Evolutionary conservation across 1,140 invertebrate genomes (phyloP), one percentile per base, ranked within the genome.

Genomic region (Heterodera schachtii): DNA sequence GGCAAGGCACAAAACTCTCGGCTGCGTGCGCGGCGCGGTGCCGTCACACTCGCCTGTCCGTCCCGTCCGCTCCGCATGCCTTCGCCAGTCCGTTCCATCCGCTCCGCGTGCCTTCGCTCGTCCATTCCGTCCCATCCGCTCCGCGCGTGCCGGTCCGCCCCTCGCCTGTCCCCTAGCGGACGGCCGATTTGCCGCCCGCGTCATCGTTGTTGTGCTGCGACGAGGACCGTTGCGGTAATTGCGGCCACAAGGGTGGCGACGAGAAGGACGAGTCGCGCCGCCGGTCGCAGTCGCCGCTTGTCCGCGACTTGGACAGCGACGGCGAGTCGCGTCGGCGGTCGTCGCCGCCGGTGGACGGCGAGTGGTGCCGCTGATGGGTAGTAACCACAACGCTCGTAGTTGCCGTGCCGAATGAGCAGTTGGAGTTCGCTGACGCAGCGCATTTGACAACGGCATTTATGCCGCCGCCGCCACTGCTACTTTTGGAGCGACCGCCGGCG

Each of bases 251-350:
- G 67, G 76, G n/a, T 13, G 76, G 46, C 21, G 60, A 44, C 11
- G 64, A 78, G 47, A 13, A 78, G 9, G 64, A 49, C 47, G 76
- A 78, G 46, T 78, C 31, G 52, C 76, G 66, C 70, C 76, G 31
- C 47, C 13, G 47, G 46, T 64, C 13, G 7, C 44, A 19, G 44
- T 8, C 64, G 19, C 9, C 67, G 44, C 31, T 57, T 13, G 16
- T 9, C 60, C 8, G 47, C 3, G 31, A 31, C 31, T 31, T 31
- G 31, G 31, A 31, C 31, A 31, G 31, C 31, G 31, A 31, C 31
- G 64, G 31, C 47, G 76, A 78, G 46, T 78, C 31, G 52, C 76
- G 66, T 78, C 76, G 31, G 70, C 13, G 47, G 46, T 64, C 13
- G 7, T 64, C n/a, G 44, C n/a, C 64, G 19, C 9, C 67, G 44